These are phyloP conservation scores for Bucorvus abyssinicus DNA, from an alignment of 2,797 vertebrate species.

Conservation along the genomic window DNA sequence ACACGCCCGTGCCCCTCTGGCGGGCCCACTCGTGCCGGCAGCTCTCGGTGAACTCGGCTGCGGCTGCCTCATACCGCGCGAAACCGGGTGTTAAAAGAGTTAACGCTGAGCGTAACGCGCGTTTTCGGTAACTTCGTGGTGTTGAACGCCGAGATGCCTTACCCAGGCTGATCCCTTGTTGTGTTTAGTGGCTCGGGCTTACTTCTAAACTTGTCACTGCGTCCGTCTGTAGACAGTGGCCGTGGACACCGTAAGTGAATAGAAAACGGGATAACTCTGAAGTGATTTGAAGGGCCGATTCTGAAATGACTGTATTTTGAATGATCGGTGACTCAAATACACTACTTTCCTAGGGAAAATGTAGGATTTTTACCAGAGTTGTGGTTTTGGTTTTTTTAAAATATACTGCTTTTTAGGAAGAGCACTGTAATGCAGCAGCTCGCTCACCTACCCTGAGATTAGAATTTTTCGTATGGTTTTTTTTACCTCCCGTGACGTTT, in stretches of 20 bases:
- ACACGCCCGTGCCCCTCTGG: too few species aligned
- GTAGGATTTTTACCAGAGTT: background rate
- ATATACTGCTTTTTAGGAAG: fast-evolving
- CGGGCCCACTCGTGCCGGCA: background rate
- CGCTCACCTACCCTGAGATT: background rate
- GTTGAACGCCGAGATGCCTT: background rate
- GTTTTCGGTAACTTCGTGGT: fast-evolving
- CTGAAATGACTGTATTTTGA: fast-evolving
- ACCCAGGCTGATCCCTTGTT: background rate
- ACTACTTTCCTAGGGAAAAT: fast-evolving
- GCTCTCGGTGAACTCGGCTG: background rate
- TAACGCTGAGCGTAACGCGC: fast-evolving
- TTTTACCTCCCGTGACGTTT: fast-evolving
- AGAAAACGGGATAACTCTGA: background rate
- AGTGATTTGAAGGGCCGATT: background rate
- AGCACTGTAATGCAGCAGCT: background rate
- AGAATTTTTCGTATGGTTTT: background rate
- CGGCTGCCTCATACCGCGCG: fast-evolving
- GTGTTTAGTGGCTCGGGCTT: fast-evolving
- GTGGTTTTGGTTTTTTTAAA: background rate
- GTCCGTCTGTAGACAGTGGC: background rate
- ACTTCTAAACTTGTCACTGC: fast-evolving
- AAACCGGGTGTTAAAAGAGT: background rate
- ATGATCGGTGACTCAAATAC: fast-evolving
- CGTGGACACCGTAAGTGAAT: fast-evolving